A percentile compares a stretch with the other conserved stretches of the same genome.
Conservation (phyloP, 2,888 invertebrate species). For the Plebejus anna region DNA sequence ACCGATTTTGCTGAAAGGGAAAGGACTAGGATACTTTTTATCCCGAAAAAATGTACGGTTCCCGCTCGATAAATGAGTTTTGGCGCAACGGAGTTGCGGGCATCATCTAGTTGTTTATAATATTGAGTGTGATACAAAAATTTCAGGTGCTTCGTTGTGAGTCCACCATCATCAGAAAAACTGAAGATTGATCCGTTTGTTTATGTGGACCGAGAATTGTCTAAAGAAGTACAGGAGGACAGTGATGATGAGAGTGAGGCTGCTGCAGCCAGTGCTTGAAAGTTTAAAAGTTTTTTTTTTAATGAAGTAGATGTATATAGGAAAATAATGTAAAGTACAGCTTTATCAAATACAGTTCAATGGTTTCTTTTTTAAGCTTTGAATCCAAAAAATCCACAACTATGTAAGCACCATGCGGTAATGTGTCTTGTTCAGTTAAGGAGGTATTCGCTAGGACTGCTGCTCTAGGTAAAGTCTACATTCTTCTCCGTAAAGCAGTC, state of each 20-base stretch:
- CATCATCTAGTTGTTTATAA: too few relatives aligned
- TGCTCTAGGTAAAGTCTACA: too few relatives aligned
- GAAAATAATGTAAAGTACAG: neutral
- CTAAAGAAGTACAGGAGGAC: conserved; percentile 64
- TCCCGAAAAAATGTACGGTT: too few relatives aligned
- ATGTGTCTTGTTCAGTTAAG: too few relatives aligned
- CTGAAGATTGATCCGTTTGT: conserved; percentile 84
- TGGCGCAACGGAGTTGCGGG: too few relatives aligned
- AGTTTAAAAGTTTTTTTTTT: neutral
- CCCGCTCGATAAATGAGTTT: too few relatives aligned
- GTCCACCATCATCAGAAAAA: conserved; percentile 83
- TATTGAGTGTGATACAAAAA: too few relatives aligned
- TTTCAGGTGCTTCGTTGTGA: conserved; percentile 81
- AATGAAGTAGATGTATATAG: conserved; percentile 19
- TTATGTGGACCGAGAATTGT: conserved; percentile 61
- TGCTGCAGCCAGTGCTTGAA: conserved; percentile 50
- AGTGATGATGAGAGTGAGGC: conserved; percentile 68
- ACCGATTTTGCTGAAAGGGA: too few relatives aligned
- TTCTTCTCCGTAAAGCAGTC: too few relatives aligned
- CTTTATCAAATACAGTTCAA: neutral
- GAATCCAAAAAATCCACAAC: neutral
- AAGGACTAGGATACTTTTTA: too few relatives aligned
- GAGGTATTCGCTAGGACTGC: too few relatives aligned
- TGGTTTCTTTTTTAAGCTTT: neutral
- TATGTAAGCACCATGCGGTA: too few relatives aligned